These are phyloP conservation scores for Heterodera carotae DNA, from an alignment of 1,140 invertebrate species.

Conservation along the genomic window DNA sequence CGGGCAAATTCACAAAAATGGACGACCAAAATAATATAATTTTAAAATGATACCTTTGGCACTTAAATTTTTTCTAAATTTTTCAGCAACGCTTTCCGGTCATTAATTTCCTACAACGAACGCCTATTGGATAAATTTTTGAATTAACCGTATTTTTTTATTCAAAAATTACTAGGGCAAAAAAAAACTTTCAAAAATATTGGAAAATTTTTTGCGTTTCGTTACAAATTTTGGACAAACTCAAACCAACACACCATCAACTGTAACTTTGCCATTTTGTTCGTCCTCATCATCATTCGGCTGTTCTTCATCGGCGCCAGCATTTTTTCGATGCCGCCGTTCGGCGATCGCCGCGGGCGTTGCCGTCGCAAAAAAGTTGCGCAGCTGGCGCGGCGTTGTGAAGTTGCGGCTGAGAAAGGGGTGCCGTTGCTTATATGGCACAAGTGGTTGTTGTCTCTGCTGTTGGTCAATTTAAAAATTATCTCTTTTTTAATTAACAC, in stretches of 20 bases:
- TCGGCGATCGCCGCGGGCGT: background rate
- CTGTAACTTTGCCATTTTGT: slow-evolving; percentile 15
- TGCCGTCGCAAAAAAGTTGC: slow-evolving; percentile 21
- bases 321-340: background rate
- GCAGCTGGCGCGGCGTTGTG: slow-evolving; percentile 11
- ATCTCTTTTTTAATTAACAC: no score
- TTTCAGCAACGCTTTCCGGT: background rate
- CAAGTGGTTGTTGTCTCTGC: background rate
- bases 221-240: no score
- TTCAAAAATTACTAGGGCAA: no score
- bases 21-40: no score
- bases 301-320: background rate
- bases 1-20: slow-evolving; percentile 3
- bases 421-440: background rate
- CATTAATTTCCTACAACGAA: no score
- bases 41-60: no score
- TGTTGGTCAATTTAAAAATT: no score
- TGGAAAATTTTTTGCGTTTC: no score
- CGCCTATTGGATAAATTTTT: no score
- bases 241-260: slow-evolving; percentile 33
- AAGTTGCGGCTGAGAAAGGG: slow-evolving; percentile 36
- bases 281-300: background rate
- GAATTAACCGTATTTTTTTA: no score
- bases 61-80: background rate
- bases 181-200: no score